Percentiles rank a stretch among this genome's conserved stretches.
phyloP scores from a whole-genome alignment of 2,888 invertebrate species.

The Tenthredo notha region DNA sequence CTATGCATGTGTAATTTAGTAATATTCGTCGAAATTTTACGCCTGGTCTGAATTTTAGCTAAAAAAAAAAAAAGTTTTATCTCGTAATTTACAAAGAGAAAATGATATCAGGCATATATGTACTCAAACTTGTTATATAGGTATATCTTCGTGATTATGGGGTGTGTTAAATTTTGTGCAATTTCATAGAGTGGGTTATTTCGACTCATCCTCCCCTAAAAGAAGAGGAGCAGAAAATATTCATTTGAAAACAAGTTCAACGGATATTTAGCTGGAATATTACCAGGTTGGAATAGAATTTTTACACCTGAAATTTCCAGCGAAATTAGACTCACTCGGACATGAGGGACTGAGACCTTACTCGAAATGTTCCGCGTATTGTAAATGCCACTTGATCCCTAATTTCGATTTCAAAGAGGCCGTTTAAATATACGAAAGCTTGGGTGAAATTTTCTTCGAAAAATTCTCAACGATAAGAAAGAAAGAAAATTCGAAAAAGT shows the following conservation, averaged over 20 bases:
- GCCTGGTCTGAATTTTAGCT: neutral
- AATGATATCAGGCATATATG: neutral
- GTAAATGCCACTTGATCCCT: neutral
- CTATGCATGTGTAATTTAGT: neutral
- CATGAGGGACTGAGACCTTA: neutral
- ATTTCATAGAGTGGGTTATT: neutral
- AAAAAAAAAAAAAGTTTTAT: neutral
- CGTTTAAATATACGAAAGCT: neutral
- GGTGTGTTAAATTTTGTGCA: neutral
- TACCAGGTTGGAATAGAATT: neutral
- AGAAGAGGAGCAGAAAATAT: neutral
- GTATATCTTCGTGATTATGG: neutral
- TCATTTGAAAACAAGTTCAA: neutral
- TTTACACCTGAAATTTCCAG: neutral
- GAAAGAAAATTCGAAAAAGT: neutral
- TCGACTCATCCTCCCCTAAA: neutral
- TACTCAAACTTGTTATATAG: neutral
- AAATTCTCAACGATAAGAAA: neutral
- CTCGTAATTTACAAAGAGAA: neutral
- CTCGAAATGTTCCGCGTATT: neutral
- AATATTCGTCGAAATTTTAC: neutral
- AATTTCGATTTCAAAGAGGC: neutral
- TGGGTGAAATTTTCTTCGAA: neutral
- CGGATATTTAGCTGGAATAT: neutral
- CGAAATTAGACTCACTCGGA: neutral